Evolutionary conservation across 2,888 invertebrate species (phyloP).

Genomic region (Amitus sp.): DNA sequence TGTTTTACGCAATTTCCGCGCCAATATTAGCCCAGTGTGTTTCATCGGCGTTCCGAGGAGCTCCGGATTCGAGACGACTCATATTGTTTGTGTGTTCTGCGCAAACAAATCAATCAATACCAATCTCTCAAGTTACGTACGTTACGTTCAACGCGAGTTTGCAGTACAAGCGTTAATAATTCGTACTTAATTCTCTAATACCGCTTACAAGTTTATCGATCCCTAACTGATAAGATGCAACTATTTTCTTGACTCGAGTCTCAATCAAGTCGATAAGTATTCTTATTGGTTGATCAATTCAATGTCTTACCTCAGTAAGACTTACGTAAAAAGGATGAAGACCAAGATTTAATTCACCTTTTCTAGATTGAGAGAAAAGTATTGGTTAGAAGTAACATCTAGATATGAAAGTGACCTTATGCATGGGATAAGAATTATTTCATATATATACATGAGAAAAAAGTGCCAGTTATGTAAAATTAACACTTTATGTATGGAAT

Average conservation of each 20-base stretch:
- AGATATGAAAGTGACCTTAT: no score
- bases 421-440: no score
- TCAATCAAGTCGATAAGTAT: no score
- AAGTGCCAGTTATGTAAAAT: no score
- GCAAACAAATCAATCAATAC: slow-evolving; percentile 64
- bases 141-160: slow-evolving; percentile 28
- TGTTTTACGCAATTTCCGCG: slow-evolving; percentile 64
- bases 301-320: no score
- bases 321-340: no score
- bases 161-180: slow-evolving; percentile 35
- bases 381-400: no score
- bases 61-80: slow-evolving; percentile 43
- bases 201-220: slow-evolving; percentile 22
- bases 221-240: slow-evolving; percentile 11
- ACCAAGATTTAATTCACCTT: no score
- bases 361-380: no score
- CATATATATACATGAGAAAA: no score
- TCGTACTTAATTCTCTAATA: slow-evolving; percentile 35
- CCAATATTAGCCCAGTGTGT: slow-evolving; percentile 62
- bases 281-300: no score
- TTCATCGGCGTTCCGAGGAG: slow-evolving; percentile 50
- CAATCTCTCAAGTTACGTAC: slow-evolving; percentile 58
- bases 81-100: slow-evolving; percentile 60
- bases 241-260: slow-evolving; percentile 8
- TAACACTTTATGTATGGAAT: no score